phyloP scores from a whole-genome alignment of 2,888 invertebrate species.

The Lasioglossum vierecki region DNA sequence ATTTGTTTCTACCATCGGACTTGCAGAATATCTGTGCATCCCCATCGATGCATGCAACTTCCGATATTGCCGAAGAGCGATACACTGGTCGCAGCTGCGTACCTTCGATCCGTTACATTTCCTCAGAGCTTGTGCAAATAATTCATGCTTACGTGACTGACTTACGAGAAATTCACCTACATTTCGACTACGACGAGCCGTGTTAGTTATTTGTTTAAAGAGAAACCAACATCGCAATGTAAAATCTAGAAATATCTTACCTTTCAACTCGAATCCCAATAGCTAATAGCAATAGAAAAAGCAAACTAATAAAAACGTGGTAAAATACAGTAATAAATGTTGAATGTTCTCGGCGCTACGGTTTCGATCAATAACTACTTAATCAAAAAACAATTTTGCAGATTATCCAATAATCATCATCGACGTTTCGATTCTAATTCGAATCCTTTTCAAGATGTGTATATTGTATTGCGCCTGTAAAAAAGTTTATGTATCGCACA shows the following conservation, averaged over 20 bases:
- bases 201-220: neutral
- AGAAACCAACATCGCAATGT: neutral
- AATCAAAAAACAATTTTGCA: too few species aligned
- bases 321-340: too few species aligned
- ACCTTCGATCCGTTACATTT: neutral
- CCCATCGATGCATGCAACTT: constrained; percentile 40
- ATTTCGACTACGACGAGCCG: neutral
- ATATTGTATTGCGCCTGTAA: too few species aligned
- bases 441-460: too few species aligned
- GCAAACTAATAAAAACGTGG: too few species aligned
- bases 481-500: too few species aligned
- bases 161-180: neutral
- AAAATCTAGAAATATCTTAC: neutral
- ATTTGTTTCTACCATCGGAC: constrained; percentile 45
- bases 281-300: too few species aligned
- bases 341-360: too few species aligned
- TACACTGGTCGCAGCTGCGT: neutral
- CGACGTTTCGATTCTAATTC: too few species aligned
- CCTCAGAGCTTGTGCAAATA: neutral
- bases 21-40: constrained; percentile 32
- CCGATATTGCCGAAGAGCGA: constrained; percentile 28
- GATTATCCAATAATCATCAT: too few species aligned
- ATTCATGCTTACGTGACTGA: neutral
- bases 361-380: too few species aligned
- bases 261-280: too few species aligned